Evolutionary conservation across 2,888 invertebrate genomes (phyloP).

Genomic region (Seira ritae): DNA sequence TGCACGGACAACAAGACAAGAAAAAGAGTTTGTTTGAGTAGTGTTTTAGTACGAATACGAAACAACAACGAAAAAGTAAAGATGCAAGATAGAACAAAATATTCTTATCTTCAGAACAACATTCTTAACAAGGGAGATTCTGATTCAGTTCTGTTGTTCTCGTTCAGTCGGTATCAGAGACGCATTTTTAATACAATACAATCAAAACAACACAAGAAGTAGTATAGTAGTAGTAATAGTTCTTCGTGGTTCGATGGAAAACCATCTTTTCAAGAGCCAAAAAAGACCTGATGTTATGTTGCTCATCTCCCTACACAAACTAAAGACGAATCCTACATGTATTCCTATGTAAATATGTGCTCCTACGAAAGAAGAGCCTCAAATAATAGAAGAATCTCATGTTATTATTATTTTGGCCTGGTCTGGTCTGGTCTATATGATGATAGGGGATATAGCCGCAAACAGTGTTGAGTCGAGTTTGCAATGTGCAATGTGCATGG

Average conservation of each 20-base stretch:
- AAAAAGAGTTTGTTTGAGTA: too few relatives aligned
- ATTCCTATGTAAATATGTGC: constrained; percentile 21
- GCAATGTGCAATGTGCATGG: too few relatives aligned
- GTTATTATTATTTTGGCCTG: constrained; percentile 8
- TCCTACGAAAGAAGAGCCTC: not conserved
- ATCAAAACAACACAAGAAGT: too few relatives aligned
- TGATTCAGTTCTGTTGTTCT: too few relatives aligned
- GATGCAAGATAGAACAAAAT: too few relatives aligned
- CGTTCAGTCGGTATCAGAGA: not conserved
- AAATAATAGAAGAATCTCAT: not conserved
- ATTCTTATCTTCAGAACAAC: too few relatives aligned
- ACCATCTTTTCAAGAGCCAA: constrained; percentile 11
- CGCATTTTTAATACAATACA: not conserved
- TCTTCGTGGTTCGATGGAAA: not conserved
- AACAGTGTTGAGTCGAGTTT: too few relatives aligned
- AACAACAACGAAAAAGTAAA: too few relatives aligned
- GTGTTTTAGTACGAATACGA: too few relatives aligned
- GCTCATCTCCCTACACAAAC: constrained; percentile 6
- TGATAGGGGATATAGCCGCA: not conserved
- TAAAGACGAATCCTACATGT: not conserved
- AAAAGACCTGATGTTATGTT: not conserved
- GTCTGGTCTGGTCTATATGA: too few relatives aligned
- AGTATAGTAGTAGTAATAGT: not conserved
- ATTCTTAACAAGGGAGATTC: too few relatives aligned
- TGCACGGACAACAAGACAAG: too few relatives aligned